phyloP scores from a whole-genome alignment of 2,797 vertebrate genomes.

The Meda fulgida region DNA sequence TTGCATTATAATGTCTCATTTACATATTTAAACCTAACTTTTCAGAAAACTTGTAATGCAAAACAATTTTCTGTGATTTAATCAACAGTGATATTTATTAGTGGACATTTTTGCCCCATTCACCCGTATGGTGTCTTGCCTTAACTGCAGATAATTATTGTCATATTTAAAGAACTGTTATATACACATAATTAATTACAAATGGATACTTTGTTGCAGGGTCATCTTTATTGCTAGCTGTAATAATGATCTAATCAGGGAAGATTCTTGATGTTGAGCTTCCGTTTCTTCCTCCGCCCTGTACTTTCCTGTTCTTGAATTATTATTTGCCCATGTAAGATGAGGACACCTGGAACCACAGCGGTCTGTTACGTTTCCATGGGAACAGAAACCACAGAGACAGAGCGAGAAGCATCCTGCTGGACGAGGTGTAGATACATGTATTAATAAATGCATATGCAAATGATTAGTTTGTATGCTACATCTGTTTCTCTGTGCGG shows the following conservation, averaged over 20 bases:
- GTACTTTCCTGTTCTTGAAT: background rate
- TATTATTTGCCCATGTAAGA: background rate
- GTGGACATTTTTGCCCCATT: background rate
- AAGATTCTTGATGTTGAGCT: background rate
- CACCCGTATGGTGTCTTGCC: background rate
- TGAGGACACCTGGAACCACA: background rate
- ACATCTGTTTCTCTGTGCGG: too few species aligned
- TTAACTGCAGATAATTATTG: background rate
- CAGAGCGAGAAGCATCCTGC: background rate
- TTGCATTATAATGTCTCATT: background rate
- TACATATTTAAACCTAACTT: background rate
- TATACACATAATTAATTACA: background rate
- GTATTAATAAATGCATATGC: background rate
- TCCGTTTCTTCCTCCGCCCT: background rate
- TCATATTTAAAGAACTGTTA: background rate
- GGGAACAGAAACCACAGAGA: conserved; percentile 34
- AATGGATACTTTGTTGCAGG: background rate
- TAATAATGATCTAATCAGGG: background rate
- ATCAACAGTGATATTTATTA: background rate
- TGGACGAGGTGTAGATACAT: background rate
- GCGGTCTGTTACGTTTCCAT: conserved; percentile 17
- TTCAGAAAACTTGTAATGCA: background rate
- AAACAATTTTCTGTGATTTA: background rate
- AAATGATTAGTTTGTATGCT: background rate
- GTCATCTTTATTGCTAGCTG: conserved; percentile 1